These are phyloP conservation scores for Morpho achilles DNA, from an alignment of 2,888 invertebrate genomes.

Conservation along the genomic window DNA sequence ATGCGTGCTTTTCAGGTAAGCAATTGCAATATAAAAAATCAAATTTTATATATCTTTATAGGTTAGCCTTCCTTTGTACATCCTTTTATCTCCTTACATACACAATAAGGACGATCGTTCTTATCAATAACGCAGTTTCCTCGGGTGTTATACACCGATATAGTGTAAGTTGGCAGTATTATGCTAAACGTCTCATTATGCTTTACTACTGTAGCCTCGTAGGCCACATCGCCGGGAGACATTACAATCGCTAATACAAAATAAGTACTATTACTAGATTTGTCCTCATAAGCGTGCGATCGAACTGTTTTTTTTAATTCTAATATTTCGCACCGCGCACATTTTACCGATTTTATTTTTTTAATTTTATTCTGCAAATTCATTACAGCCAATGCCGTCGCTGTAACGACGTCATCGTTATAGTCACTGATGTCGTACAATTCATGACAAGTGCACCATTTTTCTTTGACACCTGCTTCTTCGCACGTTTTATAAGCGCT, in stretches of 20 bases:
- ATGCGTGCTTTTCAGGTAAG: too few relatives aligned
- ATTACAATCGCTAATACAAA: constrained; percentile 82
- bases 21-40: too few relatives aligned
- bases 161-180: constrained; percentile 73
- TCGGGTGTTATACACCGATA: constrained; percentile 41
- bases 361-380: constrained; percentile 38
- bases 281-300: constrained; percentile 49
- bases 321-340: constrained; percentile 70
- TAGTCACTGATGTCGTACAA: constrained; percentile 53
- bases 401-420: constrained; percentile 57
- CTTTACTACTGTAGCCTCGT: constrained; percentile 82
- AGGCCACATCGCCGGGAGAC: constrained; percentile 80
- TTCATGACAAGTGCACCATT: constrained; percentile 86
- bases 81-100: constrained; percentile 36
- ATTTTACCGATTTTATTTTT: constrained; percentile 40
- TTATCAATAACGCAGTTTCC: constrained; percentile 43
- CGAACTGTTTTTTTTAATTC: constrained; percentile 67
- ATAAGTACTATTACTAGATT: constrained; percentile 45
- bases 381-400: constrained; percentile 54
- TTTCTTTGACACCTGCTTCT: constrained; percentile 82
- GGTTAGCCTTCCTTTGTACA: constrained; percentile 25
- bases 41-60: background rate
- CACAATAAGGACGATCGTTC: constrained; percentile 44
- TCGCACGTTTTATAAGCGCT: constrained; percentile 80
- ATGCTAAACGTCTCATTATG: constrained; percentile 54